Conservation (phyloP, 2,888 invertebrate genomes). For the Cynaeus angustus region DNA sequence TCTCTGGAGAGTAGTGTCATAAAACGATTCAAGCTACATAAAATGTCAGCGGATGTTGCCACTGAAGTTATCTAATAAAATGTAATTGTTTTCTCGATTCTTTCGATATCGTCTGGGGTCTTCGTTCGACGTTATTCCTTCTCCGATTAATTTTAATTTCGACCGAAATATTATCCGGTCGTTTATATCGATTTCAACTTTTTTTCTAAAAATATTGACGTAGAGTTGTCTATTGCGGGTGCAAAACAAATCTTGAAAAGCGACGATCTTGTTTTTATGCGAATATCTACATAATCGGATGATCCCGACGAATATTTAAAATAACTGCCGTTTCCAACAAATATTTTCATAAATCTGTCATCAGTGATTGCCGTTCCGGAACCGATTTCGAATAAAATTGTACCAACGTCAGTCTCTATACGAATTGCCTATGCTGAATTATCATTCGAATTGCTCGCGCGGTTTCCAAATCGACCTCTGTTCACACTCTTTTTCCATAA, state of each 20-base stretch:
- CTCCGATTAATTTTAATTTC: slow-evolving; percentile 40
- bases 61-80: slow-evolving; percentile 65
- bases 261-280: slow-evolving; percentile 65
- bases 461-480: slow-evolving; percentile 35
- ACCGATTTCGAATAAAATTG: slow-evolving; percentile 64
- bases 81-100: slow-evolving; percentile 66
- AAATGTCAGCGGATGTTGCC: slow-evolving; percentile 65
- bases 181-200: slow-evolving; percentile 18
- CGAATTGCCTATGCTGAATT: slow-evolving; percentile 47
- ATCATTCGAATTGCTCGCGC: slow-evolving; percentile 42
- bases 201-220: neutral
- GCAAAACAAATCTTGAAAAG: slow-evolving; percentile 56
- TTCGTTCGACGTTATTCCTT: slow-evolving; percentile 17
- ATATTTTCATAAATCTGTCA: slow-evolving; percentile 74
- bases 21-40: slow-evolving; percentile 66
- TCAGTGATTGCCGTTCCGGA: slow-evolving; percentile 70
- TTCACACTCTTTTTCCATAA: slow-evolving; percentile 25
- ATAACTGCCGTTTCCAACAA: slow-evolving; percentile 71
- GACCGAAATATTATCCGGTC: slow-evolving; percentile 4
- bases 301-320: slow-evolving; percentile 72
- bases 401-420: slow-evolving; percentile 44
- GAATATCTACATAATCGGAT: slow-evolving; percentile 72
- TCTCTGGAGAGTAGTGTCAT: slow-evolving; percentile 67
- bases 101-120: slow-evolving; percentile 39
- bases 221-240: neutral